phyloP scores from a whole-genome alignment of 2,113 vertebrate genomes.

The Phrynocephalus versicolor region DNA sequence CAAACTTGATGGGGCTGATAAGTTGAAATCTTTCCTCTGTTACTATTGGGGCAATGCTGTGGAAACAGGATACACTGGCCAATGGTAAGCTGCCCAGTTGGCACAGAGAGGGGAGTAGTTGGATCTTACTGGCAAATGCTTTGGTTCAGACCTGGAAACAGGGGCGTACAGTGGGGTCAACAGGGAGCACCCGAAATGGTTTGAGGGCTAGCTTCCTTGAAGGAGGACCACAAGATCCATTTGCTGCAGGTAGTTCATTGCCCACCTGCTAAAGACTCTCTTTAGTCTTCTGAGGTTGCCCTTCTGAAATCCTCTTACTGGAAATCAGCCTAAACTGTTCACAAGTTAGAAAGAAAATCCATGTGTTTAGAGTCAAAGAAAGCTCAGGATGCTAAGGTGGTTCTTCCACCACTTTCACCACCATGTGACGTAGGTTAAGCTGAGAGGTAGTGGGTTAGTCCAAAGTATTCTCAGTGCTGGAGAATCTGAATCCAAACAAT shows the following conservation, averaged over 20 bases:
- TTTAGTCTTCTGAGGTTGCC: background rate
- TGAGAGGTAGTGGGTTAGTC: no score
- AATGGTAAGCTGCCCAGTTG: background rate
- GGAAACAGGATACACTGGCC: background rate
- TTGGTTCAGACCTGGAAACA: no score
- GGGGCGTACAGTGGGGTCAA: no score
- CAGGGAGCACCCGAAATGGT: no score
- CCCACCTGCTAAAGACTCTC: background rate
- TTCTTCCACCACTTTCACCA: no score
- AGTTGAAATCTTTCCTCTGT: background rate
- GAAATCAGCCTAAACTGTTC: no score
- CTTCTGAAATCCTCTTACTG: background rate
- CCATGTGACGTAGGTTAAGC: no score
- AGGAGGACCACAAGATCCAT: no score
- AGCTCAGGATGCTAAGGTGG: background rate
- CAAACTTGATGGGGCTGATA: background rate
- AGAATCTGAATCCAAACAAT: no score
- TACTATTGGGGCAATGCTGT: background rate
- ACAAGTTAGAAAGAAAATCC: background rate
- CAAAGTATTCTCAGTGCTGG: no score
- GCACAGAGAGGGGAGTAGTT: background rate
- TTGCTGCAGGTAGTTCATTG: background rate
- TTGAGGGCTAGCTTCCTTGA: no score
- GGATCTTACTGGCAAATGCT: background rate
- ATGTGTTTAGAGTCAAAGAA: background rate